phyloP scores from a whole-genome alignment of 1,140 invertebrate species.

The Caenorhabditis briggsae region DNA sequence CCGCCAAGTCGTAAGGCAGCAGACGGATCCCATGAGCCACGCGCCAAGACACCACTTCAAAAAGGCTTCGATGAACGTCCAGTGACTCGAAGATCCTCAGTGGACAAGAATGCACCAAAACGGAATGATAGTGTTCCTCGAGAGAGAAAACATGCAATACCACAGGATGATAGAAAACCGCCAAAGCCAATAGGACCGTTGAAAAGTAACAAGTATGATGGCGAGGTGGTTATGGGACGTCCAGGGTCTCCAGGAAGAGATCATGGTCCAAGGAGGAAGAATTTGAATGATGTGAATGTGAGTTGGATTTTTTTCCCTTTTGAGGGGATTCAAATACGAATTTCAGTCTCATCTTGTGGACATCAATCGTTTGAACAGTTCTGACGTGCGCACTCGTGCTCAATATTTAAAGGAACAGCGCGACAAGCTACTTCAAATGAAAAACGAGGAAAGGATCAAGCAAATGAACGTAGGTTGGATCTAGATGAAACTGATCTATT shows the following conservation, averaged over 20 bases:
- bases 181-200: conserved; percentile 6
- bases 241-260: conserved; percentile 73
- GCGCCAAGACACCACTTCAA: background rate
- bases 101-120: conserved; percentile 41
- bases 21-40: conserved; percentile 4
- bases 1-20: background rate
- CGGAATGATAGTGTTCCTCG: conserved; percentile 37
- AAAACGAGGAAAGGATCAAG: conserved; percentile 87
- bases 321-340: conserved; percentile 71
- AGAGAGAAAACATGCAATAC: background rate
- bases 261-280: conserved; percentile 56
- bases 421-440: conserved; percentile 89
- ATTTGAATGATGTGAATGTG: conserved; percentile 54
- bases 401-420: conserved; percentile 88
- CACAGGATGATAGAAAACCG: background rate
- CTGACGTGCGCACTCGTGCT: conserved; percentile 86
- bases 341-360: conserved; percentile 87
- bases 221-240: conserved; percentile 5
- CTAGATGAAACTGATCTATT: background rate
- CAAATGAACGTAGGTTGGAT: conserved; percentile 80
- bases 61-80: background rate
- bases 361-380: conserved; percentile 80
- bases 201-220: conserved; percentile 20
- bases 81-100: conserved; percentile 1
- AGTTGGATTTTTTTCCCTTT: background rate